phyloP scores from a whole-genome alignment of 2,888 invertebrate species.

The Acrocyrtus sp. region DNA sequence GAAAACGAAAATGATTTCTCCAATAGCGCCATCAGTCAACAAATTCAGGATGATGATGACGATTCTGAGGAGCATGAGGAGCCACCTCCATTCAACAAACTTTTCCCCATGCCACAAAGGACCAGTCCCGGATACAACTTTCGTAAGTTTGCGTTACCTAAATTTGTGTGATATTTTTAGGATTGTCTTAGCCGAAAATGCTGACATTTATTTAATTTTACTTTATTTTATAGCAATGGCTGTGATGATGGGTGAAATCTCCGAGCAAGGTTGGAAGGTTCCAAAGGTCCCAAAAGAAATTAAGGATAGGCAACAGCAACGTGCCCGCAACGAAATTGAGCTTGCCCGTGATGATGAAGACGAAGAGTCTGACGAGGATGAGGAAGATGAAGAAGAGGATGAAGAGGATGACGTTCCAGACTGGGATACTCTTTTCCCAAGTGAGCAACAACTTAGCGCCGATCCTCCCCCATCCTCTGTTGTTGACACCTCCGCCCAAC shows the following conservation, averaged over 20 bases:
- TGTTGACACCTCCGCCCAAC: conserved; percentile 21
- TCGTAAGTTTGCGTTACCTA: too few relatives aligned
- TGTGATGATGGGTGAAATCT: conserved; percentile 37
- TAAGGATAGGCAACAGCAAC: neutral
- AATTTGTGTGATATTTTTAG: neutral
- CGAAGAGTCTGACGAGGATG: conserved; percentile 38
- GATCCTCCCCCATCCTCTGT: conserved; percentile 18
- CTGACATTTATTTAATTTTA: neutral
- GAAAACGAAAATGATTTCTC: conserved; percentile 17
- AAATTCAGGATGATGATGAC: conserved; percentile 43
- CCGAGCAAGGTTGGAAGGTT: conserved; percentile 36
- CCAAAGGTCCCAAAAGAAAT: conserved; percentile 15
- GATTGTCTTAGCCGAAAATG: too few relatives aligned
- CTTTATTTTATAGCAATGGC: conserved; percentile 22
- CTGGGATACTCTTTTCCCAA: conserved; percentile 36
- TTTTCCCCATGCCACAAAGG: conserved; percentile 36
- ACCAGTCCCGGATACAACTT: conserved; percentile 30
- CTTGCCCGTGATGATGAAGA: conserved; percentile 20
- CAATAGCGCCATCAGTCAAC: neutral
- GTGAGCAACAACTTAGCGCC: neutral
- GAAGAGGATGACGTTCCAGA: conserved; percentile 43
- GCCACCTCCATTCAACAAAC: conserved; percentile 34
- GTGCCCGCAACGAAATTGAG: conserved; percentile 1
- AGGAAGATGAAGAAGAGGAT: conserved; percentile 38
- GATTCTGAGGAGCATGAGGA: conserved; percentile 35